Evolutionary conservation across 1,140 invertebrate species (phyloP).

Genomic region (Lepeophtheirus salmonis): DNA sequence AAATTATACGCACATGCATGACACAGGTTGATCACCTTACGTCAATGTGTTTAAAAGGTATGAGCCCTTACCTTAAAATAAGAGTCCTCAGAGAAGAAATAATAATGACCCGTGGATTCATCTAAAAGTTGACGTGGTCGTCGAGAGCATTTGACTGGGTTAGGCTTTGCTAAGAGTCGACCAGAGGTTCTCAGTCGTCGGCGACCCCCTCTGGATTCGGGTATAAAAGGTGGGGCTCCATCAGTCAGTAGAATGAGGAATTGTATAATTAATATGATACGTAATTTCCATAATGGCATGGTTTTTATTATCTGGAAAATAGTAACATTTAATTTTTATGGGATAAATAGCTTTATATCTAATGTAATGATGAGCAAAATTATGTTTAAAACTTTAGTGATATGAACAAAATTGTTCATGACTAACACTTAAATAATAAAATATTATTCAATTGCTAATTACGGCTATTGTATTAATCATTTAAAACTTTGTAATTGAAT

Average conservation of each 20-base stretch:
- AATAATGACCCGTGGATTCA: constrained; percentile 1
- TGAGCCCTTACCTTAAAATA: constrained; percentile 5
- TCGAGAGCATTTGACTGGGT: constrained; percentile 10
- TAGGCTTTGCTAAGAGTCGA: neutral
- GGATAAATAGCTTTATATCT: no score
- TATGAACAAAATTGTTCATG: no score
- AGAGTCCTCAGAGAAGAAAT: constrained; percentile 13
- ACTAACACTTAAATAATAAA: no score
- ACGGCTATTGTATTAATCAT: no score
- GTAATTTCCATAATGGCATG: neutral
- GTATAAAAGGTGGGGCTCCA: neutral
- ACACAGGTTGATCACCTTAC: neutral
- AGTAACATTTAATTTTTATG: no score
- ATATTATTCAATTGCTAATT: no score
- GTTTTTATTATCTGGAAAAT: no score
- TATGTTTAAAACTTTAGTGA: no score
- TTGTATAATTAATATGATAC: neutral
- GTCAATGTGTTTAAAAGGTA: neutral
- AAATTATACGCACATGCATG: neutral
- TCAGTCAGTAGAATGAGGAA: neutral
- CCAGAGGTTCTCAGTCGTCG: neutral
- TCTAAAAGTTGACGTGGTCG: constrained; percentile 1
- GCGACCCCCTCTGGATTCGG: neutral
- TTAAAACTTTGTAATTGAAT: no score
- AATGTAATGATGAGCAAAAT: no score